Evolutionary conservation across 2,888 invertebrate genomes (phyloP).

Genomic region (Desoria tigrina): DNA sequence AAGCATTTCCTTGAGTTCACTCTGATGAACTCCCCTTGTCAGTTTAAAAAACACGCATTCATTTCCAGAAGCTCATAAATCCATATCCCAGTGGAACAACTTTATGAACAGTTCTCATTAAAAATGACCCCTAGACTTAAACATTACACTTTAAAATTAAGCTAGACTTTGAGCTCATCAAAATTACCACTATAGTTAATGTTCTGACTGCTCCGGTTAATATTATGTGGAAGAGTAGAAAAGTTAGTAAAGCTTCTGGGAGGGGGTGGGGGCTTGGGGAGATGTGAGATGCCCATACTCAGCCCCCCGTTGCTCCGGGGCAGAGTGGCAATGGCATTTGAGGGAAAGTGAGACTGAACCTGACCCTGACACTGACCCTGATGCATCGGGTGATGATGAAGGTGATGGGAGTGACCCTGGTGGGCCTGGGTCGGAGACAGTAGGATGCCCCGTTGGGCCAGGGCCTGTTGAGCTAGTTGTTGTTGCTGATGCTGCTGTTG

Average conservation of each 20-base stretch:
- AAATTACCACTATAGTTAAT: constrained; percentile 33
- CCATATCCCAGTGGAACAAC: too few relatives aligned
- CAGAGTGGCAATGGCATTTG: constrained; percentile 40
- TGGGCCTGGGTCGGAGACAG: constrained; percentile 48
- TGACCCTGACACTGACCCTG: constrained; percentile 37
- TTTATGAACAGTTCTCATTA: too few relatives aligned
- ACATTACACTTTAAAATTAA: too few relatives aligned
- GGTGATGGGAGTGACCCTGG: constrained; percentile 34
- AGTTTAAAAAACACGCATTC: too few relatives aligned
- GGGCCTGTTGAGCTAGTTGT: constrained; percentile 42
- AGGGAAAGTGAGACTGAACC: constrained; percentile 23
- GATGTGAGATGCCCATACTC: constrained; percentile 25
- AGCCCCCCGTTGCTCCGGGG: constrained; percentile 46
- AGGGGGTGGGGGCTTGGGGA: constrained; percentile 50
- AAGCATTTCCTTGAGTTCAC: too few relatives aligned
- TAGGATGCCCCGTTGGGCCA: constrained; percentile 50
- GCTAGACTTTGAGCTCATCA: constrained; percentile 51
- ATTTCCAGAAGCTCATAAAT: too few relatives aligned
- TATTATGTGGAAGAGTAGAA: constrained; percentile 47
- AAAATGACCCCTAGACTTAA: too few relatives aligned
- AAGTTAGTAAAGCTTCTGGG: constrained; percentile 49
- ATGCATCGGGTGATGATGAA: constrained; percentile 33
- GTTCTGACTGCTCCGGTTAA: constrained; percentile 41
- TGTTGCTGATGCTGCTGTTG: constrained; percentile 26
- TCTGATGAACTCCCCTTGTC: too few relatives aligned